phyloP scores from a whole-genome alignment of 2,888 invertebrate species.

The Bembecia ichneumoniformis region DNA sequence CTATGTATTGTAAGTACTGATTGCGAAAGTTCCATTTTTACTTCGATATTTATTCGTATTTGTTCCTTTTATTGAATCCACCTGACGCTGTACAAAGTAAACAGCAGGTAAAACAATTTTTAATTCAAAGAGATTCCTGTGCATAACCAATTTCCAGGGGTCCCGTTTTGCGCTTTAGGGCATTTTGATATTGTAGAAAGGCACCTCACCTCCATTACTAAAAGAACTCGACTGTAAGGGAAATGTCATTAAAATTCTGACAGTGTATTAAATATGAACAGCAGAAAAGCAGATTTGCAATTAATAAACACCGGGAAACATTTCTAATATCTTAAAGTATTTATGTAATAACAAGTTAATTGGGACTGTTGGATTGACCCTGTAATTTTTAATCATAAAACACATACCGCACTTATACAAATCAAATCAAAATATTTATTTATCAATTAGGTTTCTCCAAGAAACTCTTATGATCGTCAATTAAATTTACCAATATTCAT shows the following conservation, averaged over 20 bases:
- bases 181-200: conserved; percentile 1
- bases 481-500: too few relatives aligned
- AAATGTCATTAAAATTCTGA: too few relatives aligned
- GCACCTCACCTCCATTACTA: background rate
- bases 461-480: too few relatives aligned
- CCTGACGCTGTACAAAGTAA: conserved; percentile 5
- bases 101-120: conserved; percentile 9
- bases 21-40: background rate
- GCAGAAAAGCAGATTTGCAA: background rate
- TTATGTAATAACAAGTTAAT: too few relatives aligned
- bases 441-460: too few relatives aligned
- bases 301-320: too few relatives aligned
- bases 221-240: background rate
- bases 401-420: too few relatives aligned
- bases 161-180: conserved; percentile 5
- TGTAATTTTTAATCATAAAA: too few relatives aligned
- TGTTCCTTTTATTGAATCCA: conserved; percentile 10
- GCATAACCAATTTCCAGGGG: conserved; percentile 9
- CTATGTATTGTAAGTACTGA: background rate
- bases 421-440: too few relatives aligned
- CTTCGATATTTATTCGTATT: conserved; percentile 2
- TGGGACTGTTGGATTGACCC: too few relatives aligned
- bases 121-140: conserved; percentile 7
- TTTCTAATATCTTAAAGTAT: too few relatives aligned
- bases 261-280: background rate